Percentiles rank a stretch among this genome's conserved stretches.
These are phyloP conservation scores for Netelia fuscicornis DNA, from an alignment of 2,888 invertebrate genomes.

Conservation along the genomic window DNA sequence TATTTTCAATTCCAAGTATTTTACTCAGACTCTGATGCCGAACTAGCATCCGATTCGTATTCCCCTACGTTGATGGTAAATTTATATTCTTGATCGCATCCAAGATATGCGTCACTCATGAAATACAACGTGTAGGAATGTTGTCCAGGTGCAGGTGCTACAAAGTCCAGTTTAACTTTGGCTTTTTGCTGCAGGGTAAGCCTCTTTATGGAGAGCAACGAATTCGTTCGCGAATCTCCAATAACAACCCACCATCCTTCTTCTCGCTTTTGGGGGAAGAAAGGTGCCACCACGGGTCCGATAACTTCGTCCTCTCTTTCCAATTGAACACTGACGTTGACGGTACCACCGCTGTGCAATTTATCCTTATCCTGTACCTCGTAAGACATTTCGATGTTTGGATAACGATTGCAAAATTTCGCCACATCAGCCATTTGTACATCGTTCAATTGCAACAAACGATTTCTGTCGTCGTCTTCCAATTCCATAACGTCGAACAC, in stretches of 20 bases:
- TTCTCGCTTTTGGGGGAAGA: constrained; percentile 97
- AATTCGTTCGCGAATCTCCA: constrained; percentile 97
- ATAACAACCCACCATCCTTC: constrained; percentile 99
- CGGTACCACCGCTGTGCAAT: constrained; percentile 91
- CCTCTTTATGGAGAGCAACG: constrained; percentile 98
- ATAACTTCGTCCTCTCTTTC: constrained; percentile 98
- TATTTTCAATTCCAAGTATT: background rate
- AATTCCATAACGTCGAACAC: constrained; percentile 98
- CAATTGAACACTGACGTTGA: constrained; percentile 95
- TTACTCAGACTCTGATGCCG: constrained; percentile 86
- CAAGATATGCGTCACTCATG: constrained; percentile 99
- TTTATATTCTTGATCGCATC: constrained; percentile 99
- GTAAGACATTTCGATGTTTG: constrained; percentile 98
- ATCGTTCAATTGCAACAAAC: constrained; percentile 92
- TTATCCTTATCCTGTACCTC: constrained; percentile 94
- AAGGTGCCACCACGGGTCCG: constrained; percentile 99
- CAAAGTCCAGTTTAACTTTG: constrained; percentile 95
- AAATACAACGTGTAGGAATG: constrained; percentile 98
- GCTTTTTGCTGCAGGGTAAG: constrained; percentile 97
- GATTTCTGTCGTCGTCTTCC: constrained; percentile 95
- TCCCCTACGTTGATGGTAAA: constrained; percentile 94
- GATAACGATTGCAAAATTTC: constrained; percentile 99
- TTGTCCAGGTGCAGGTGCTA: constrained; percentile 95
- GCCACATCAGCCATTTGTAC: constrained; percentile 99
- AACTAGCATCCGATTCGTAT: constrained; percentile 88